Evolutionary conservation across 2,797 vertebrate genomes (phyloP).

Genomic region (Coendou prehensilis): DNA sequence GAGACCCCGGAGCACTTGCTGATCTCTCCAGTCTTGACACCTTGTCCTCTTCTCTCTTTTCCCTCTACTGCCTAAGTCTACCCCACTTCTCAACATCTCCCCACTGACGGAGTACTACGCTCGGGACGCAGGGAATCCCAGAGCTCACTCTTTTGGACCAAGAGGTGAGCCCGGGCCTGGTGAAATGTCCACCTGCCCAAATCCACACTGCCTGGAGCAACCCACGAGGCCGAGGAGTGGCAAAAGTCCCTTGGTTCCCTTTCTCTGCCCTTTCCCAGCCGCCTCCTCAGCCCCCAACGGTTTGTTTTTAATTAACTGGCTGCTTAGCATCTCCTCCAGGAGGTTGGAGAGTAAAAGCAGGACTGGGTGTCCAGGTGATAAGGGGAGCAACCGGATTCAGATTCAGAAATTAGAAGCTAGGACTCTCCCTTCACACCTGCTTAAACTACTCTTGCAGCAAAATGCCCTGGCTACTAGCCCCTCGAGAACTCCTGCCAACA

Average conservation of each 20-base stretch:
- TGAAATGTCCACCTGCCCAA: background rate
- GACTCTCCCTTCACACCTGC: background rate
- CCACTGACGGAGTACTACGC: background rate
- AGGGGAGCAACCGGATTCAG: background rate
- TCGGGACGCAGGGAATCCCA: background rate
- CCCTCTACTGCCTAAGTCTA: background rate
- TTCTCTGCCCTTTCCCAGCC: background rate
- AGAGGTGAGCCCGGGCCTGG: background rate
- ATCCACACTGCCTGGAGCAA: background rate
- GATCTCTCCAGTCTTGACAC: background rate
- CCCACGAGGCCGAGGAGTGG: background rate
- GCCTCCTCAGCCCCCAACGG: background rate
- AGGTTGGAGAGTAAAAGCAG: background rate
- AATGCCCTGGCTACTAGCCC: background rate
- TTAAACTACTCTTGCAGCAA: slow-evolving; percentile 39
- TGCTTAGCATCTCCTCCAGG: background rate
- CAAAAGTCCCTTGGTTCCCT: background rate
- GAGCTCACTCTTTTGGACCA: background rate
- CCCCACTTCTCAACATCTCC: background rate
- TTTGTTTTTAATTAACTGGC: slow-evolving; percentile 3
- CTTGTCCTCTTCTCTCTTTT: background rate
- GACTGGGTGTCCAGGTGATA: background rate
- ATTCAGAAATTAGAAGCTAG: background rate
- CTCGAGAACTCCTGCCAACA: background rate
- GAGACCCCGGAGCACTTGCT: background rate